phyloP scores from a whole-genome alignment of 2,113 vertebrate genomes.

The Patagioenas fasciata region DNA sequence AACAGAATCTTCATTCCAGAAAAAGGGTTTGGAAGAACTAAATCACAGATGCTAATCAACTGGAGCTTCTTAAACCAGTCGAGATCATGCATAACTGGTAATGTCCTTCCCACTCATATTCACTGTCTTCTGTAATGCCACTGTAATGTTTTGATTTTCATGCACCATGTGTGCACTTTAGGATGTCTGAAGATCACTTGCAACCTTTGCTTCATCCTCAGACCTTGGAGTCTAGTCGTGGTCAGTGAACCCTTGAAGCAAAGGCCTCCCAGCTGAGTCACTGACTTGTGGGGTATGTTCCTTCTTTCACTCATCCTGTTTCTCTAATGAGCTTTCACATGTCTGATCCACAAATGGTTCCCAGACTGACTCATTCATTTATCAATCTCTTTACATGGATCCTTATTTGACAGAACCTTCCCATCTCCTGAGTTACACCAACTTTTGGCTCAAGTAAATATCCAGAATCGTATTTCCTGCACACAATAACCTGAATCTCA shows the following conservation, averaged over 20 bases:
- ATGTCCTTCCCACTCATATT: background rate
- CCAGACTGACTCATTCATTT: background rate
- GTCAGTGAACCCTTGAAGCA: background rate
- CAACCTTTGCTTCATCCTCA: background rate
- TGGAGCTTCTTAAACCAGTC: background rate
- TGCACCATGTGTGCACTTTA: background rate
- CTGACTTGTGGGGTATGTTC: background rate
- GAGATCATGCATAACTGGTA: background rate
- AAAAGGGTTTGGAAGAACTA: background rate
- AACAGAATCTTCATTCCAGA: background rate
- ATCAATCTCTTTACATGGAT: background rate
- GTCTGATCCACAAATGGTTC: background rate
- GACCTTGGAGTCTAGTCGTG: background rate
- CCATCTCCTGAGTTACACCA: background rate
- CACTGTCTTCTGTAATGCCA: background rate
- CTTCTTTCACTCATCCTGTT: background rate
- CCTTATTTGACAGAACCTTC: background rate
- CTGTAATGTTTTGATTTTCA: background rate
- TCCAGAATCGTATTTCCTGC: background rate
- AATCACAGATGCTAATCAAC: background rate
- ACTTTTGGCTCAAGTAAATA: background rate
- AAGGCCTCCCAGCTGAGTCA: background rate
- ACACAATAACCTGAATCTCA: background rate
- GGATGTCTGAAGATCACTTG: background rate
- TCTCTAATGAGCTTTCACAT: background rate